Evolutionary conservation across 2,797 vertebrate genomes (phyloP), one percentile per base, ranked within the genome.

Genomic region (Centroberyx gerrardi): DNA sequence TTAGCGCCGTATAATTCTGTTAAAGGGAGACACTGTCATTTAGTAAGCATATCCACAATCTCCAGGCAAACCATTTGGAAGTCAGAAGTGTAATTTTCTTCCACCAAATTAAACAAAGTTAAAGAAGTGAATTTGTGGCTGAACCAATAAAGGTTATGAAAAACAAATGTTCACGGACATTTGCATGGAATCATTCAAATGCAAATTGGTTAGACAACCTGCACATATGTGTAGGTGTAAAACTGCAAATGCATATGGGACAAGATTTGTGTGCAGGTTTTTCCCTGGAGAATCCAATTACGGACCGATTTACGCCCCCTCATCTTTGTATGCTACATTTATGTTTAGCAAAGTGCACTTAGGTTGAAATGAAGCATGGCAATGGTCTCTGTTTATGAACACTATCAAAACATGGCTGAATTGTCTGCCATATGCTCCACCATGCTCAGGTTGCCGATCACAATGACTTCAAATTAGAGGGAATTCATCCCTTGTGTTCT

Each of bases 371-470:
- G 88, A 92, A 92, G 90, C 87, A 84, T 78, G 61, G 72, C 79
- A 68, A 90, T 87, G 70, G 81, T 87, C 84, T 81, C 70, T 70
- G 72, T 93, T 94, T 92, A 89, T 86, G 88, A 91, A 93, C 78
- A 79, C 83, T 74, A 89, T 92, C 78, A 89, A 89, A 93, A 88
- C 78, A 90, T 63, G 58, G 76, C 60, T 82, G 82, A 91, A 90
- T 83, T 77, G 80, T 87, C 78, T 83, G 83, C 93, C 93, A 94
- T 93, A 94, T 95, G 95, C 87, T 93, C 68, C 40, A 40, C 61
- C 40, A 4, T 83, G 82, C 82, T 90, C 79, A 86, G 85, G 83
- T 86, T 85, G 82, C 74, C 73, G 83, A 42, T 88, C 82, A 84
- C 84, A 87, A 88, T 77, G 71, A 72, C 75, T 86, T 70, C 27